These are phyloP conservation scores for Cyclophora albipunctata DNA, from an alignment of 2,888 invertebrate species.

Conservation along the genomic window DNA sequence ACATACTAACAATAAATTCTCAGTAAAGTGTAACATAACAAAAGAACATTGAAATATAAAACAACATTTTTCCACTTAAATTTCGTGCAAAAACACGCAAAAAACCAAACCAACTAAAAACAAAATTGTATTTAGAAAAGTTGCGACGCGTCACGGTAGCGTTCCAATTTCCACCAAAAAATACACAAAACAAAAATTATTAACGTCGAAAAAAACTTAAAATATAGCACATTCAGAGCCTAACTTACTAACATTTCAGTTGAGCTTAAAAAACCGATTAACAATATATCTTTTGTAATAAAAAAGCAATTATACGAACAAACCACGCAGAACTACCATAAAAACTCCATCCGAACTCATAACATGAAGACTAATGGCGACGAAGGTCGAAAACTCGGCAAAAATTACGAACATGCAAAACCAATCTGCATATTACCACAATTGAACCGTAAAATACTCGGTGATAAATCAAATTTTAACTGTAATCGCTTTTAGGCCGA, in stretches of 20 bases:
- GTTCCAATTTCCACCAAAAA: no score
- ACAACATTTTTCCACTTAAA: no score
- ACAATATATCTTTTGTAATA: slow-evolving; percentile 17
- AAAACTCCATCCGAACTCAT: slow-evolving; percentile 22
- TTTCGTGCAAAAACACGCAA: no score
- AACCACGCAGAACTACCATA: slow-evolving; percentile 24
- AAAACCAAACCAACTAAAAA: no score
- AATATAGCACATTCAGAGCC: not conserved
- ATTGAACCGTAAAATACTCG: not conserved
- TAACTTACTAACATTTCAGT: not conserved
- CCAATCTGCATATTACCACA: slow-evolving; percentile 9
- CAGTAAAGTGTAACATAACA: no score
- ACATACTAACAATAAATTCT: no score
- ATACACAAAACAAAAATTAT: no score
- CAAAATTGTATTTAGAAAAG: no score
- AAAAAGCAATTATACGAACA: slow-evolving; percentile 18
- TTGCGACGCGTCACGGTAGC: no score
- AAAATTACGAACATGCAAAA: slow-evolving; percentile 24
- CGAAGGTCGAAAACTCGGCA: slow-evolving; percentile 15
- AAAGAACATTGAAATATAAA: no score
- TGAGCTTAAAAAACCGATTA: slow-evolving; percentile 14
- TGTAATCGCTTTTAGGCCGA: not conserved
- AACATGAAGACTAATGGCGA: slow-evolving; percentile 20
- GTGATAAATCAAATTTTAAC: not conserved
- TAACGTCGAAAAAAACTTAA: no score